These are phyloP conservation scores for Ptychoptera contaminata DNA, from an alignment of 2,888 invertebrate genomes.

Conservation along the genomic window DNA sequence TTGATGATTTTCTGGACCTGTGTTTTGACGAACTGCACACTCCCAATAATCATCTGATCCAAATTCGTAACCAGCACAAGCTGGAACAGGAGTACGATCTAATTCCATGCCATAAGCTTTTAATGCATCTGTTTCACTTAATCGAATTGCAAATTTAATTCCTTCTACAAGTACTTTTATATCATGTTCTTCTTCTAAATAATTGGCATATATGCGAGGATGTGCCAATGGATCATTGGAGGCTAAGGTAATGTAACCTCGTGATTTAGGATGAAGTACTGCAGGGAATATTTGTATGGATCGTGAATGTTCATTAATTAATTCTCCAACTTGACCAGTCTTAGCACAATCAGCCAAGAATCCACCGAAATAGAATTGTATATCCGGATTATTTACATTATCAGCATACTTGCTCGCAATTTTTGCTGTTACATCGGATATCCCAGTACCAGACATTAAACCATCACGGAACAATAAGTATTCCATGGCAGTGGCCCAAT, in stretches of 20 bases:
- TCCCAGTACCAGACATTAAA: constrained; percentile 75
- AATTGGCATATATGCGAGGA: constrained; percentile 76
- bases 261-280: constrained; percentile 71
- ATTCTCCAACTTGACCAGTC: constrained; percentile 74
- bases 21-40: constrained; percentile 51
- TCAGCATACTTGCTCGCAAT: constrained; percentile 66
- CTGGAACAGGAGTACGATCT: constrained; percentile 54
- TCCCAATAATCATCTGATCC: constrained; percentile 60
- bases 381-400: constrained; percentile 58
- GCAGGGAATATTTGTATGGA: constrained; percentile 63
- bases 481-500: constrained; percentile 87
- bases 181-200: constrained; percentile 42
- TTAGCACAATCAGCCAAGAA: constrained; percentile 73
- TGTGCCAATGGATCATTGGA: constrained; percentile 64
- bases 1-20: constrained; percentile 71
- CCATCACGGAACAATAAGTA: constrained; percentile 76
- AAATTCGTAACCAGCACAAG: constrained; percentile 59
- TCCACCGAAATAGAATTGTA: constrained; percentile 77
- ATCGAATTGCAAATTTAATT: constrained; percentile 56
- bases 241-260: constrained; percentile 58
- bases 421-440: constrained; percentile 74
- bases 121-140: constrained; percentile 52
- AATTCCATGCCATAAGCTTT: constrained; percentile 55
- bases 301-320: constrained; percentile 49
- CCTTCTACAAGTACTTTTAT: constrained; percentile 66